Percentiles rank a stretch among this genome's conserved stretches.
These are phyloP conservation scores for Drosophila fuyamai DNA, from an alignment of 1,140 invertebrate genomes.

Conservation along the genomic window DNA sequence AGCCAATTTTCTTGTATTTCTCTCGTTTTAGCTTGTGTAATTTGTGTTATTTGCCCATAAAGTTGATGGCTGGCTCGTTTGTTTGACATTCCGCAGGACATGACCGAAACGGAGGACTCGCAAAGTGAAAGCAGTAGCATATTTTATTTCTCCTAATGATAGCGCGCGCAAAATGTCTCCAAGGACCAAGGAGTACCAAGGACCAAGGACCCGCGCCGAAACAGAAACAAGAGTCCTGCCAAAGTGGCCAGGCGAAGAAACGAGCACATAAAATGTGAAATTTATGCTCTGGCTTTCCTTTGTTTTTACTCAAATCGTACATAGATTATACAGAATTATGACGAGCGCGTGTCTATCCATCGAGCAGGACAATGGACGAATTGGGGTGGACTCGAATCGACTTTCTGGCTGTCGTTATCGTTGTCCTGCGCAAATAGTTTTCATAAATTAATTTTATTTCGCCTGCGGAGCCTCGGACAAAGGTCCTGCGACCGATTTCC, in stretches of 20 bases:
- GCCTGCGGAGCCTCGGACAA: constrained; percentile 55
- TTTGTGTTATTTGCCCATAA: constrained; percentile 78
- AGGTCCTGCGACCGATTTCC: constrained; percentile 39
- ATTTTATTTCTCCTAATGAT: constrained; percentile 83
- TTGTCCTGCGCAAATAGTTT: constrained; percentile 75
- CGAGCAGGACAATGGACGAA: constrained; percentile 68
- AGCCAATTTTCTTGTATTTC: constrained; percentile 26
- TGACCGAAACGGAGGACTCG: constrained; percentile 50
- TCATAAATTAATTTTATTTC: constrained; percentile 84
- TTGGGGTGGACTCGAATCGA: constrained; percentile 9
- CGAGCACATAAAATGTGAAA: constrained; percentile 82
- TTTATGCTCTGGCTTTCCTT: constrained; percentile 80
- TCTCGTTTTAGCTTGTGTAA: constrained; percentile 57
- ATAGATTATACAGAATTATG: constrained; percentile 84
- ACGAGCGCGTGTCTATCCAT: constrained; percentile 82
- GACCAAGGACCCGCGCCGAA: constrained; percentile 15
- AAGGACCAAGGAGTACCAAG: constrained; percentile 45
- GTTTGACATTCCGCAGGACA: constrained; percentile 82
- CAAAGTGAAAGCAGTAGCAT: constrained; percentile 55
- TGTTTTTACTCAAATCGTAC: constrained; percentile 84
- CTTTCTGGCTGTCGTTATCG: constrained; percentile 51
- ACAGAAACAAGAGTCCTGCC: constrained; percentile 25
- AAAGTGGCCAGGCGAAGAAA: constrained; percentile 56
- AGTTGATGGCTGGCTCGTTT: constrained; percentile 77
- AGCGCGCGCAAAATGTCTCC: constrained; percentile 72